phyloP scores from a whole-genome alignment of 23 tunicate genomes.

The Halocynthia aurantium region DNA sequence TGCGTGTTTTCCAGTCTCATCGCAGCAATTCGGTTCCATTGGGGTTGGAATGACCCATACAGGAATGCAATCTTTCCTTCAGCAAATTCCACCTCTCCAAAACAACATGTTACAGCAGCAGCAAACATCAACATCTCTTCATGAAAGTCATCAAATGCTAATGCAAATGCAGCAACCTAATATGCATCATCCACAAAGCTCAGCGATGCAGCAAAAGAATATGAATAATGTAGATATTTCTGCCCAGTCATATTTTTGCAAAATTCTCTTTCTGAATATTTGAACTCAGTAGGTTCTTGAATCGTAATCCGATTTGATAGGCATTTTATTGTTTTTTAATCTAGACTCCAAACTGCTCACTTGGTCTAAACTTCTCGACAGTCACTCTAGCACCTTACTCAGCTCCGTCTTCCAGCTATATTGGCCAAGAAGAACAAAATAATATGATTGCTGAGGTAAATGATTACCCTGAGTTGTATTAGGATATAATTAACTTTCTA shows the following conservation, averaged over 20 bases:
- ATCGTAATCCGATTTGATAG: too few relatives aligned
- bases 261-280: too few relatives aligned
- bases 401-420: too few relatives aligned
- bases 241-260: neutral
- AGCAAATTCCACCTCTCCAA: conserved; percentile 15
- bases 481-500: too few relatives aligned
- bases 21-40: neutral
- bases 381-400: too few relatives aligned
- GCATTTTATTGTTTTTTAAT: too few relatives aligned
- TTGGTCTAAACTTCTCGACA: too few relatives aligned
- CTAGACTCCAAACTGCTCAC: too few relatives aligned
- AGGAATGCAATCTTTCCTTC: neutral
- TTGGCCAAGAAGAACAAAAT: too few relatives aligned
- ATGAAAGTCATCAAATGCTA: neutral
- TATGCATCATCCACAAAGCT: neutral
- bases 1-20: neutral
- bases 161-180: neutral
- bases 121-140: conserved; percentile 21
- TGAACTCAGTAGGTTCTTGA: too few relatives aligned
- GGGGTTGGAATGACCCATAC: neutral
- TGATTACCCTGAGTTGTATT: too few relatives aligned
- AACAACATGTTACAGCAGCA: conserved; percentile 10
- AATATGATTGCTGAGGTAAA: too few relatives aligned
- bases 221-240: neutral
- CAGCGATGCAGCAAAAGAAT: conserved; percentile 8